These are phyloP conservation scores for Bostrychus sinensis DNA, from an alignment of 2,113 vertebrate genomes.

Conservation along the genomic window DNA sequence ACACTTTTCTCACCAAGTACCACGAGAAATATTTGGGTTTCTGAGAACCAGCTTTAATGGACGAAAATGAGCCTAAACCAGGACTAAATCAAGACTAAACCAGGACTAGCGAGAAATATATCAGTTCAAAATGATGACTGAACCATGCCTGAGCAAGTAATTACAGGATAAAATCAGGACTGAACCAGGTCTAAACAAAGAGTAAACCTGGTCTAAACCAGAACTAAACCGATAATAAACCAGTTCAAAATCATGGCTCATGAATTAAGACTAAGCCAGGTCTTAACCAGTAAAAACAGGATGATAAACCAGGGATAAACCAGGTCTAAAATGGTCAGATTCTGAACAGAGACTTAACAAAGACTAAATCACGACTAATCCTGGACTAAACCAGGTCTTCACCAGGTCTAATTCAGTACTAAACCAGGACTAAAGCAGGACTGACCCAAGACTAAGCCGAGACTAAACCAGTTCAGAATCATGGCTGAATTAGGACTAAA, in stretches of 20 bases:
- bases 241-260: no score
- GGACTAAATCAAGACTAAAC: background rate
- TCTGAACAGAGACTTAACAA: no score
- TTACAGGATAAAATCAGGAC: no score
- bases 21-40: no score
- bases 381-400: background rate
- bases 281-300: background rate
- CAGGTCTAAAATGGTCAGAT: background rate
- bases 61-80: background rate
- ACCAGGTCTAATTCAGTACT: no score
- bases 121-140: no score
- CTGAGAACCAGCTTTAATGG: no score
- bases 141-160: no score
- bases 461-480: background rate
- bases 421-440: background rate
- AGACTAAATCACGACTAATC: background rate
- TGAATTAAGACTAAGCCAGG: background rate
- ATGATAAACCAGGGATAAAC: background rate
- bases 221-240: background rate
- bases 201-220: background rate
- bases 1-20: no score
- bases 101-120: background rate
- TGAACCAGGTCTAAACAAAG: background rate
- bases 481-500: background rate
- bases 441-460: background rate